Evolutionary conservation across 1,140 invertebrate species (phyloP).

Genomic region (Stegodyphus mimosarum): DNA sequence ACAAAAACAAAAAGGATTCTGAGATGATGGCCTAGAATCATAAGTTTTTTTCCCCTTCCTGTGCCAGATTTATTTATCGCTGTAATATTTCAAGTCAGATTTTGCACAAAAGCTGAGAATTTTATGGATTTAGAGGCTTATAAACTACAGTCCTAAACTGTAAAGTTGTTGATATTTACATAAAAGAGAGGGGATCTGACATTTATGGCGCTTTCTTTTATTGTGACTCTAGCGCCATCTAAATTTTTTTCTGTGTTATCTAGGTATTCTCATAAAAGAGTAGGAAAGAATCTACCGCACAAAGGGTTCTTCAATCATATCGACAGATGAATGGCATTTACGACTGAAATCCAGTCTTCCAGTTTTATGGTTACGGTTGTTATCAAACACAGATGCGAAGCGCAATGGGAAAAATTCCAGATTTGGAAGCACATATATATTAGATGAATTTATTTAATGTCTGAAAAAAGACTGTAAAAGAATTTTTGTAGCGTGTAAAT

Average conservation of each 20-base stretch:
- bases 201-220: slow-evolving; percentile 29
- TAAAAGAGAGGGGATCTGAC: slow-evolving; percentile 30
- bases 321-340: slow-evolving; percentile 15
- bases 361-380: slow-evolving; percentile 1
- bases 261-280: slow-evolving; percentile 7
- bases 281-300: slow-evolving; percentile 5
- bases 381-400: too few species aligned
- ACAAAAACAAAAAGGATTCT: too few species aligned
- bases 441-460: too few species aligned
- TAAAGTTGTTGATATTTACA: slow-evolving; percentile 18
- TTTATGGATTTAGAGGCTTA: background rate
- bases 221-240: slow-evolving; percentile 19
- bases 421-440: too few species aligned
- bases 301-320: slow-evolving; percentile 40
- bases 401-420: background rate
- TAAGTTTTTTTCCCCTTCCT: too few species aligned
- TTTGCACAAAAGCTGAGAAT: background rate
- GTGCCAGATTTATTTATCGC: background rate
- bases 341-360: slow-evolving; percentile 4
- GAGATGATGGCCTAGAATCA: too few species aligned
- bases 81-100: background rate
- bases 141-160: background rate
- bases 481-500: too few species aligned
- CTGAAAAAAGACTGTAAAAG: too few species aligned
- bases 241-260: slow-evolving; percentile 27